Evolutionary conservation across 2,888 invertebrate genomes (phyloP).

Genomic region (Seira musarum): DNA sequence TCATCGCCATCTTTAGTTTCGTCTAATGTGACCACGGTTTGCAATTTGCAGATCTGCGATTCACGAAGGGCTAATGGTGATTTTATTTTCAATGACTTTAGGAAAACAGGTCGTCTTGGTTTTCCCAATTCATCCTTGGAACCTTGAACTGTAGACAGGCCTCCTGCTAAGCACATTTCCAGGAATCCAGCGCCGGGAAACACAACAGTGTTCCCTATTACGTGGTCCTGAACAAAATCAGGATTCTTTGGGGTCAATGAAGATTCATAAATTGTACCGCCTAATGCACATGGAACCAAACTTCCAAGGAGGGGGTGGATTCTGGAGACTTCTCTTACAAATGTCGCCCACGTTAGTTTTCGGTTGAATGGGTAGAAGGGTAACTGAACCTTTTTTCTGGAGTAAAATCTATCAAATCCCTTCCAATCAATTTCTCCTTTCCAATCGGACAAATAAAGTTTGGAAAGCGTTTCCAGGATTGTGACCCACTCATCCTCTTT

Average conservation of each 20-base stretch:
- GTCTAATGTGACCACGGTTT: constrained; percentile 30
- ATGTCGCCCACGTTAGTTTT: constrained; percentile 42
- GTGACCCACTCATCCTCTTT: constrained; percentile 31
- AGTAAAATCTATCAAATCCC: constrained; percentile 1
- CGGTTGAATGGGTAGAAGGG: constrained; percentile 55
- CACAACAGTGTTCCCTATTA: too few relatives aligned
- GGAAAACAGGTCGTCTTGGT: constrained; percentile 19
- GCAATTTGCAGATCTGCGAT: neutral
- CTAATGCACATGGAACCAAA: constrained; percentile 8
- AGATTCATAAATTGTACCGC: neutral
- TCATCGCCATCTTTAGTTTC: constrained; percentile 5
- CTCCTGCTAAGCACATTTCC: neutral
- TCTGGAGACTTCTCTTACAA: neutral
- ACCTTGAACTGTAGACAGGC: neutral
- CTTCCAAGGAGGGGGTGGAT: constrained; percentile 54
- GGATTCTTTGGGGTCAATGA: neutral
- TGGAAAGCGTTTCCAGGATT: constrained; percentile 17
- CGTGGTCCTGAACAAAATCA: constrained; percentile 18
- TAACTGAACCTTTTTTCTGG: neutral
- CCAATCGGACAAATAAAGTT: constrained; percentile 39
- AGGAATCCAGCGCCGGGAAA: too few relatives aligned
- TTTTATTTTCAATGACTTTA: neutral
- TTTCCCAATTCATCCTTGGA: neutral
- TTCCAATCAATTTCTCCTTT: constrained; percentile 16
- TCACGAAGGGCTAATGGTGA: constrained; percentile 26